Evolutionary conservation across 2,888 invertebrate species (phyloP).

Genomic region (Vanessa cardui): DNA sequence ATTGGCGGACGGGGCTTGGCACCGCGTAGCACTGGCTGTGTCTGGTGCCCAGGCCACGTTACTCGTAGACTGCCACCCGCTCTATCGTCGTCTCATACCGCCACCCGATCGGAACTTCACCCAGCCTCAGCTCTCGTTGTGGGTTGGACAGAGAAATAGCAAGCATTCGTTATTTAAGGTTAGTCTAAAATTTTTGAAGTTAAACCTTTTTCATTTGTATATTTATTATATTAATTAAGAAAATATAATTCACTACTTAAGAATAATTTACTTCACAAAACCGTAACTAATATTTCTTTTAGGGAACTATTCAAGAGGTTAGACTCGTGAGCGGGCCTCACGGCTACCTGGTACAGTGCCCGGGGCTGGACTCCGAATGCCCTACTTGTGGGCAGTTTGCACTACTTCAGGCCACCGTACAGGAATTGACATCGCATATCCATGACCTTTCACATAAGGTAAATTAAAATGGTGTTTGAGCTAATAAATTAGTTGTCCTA

Average conservation of each 20-base stretch:
- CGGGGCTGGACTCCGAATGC: constrained; percentile 92
- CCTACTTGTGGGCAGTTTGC: constrained; percentile 96
- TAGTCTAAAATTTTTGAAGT: constrained; percentile 42
- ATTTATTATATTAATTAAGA: background rate
- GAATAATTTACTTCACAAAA: background rate
- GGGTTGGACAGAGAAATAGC: constrained; percentile 93
- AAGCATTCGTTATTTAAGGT: constrained; percentile 95
- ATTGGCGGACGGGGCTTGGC: constrained; percentile 94
- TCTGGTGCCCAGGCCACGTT: constrained; percentile 92
- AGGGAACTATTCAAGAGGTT: constrained; percentile 95
- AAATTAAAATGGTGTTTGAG: constrained; percentile 48
- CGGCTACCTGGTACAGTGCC: constrained; percentile 94
- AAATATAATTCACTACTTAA: no score
- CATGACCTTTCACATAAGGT: constrained; percentile 93
- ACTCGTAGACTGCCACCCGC: constrained; percentile 92
- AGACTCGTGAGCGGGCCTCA: constrained; percentile 92
- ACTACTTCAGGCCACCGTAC: constrained; percentile 91
- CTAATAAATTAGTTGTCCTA: background rate
- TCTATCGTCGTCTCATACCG: constrained; percentile 90
- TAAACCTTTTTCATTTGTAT: background rate
- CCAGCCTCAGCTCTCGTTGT: constrained; percentile 88
- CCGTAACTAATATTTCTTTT: constrained; percentile 45
- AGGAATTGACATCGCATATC: constrained; percentile 90
- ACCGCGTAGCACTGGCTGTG: constrained; percentile 91
- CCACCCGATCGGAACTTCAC: constrained; percentile 90